Percentiles rank a stretch among this genome's conserved stretches.
These are phyloP conservation scores for Ellobius talpinus DNA, from an alignment of 2,113 vertebrate genomes.

Conservation along the genomic window DNA sequence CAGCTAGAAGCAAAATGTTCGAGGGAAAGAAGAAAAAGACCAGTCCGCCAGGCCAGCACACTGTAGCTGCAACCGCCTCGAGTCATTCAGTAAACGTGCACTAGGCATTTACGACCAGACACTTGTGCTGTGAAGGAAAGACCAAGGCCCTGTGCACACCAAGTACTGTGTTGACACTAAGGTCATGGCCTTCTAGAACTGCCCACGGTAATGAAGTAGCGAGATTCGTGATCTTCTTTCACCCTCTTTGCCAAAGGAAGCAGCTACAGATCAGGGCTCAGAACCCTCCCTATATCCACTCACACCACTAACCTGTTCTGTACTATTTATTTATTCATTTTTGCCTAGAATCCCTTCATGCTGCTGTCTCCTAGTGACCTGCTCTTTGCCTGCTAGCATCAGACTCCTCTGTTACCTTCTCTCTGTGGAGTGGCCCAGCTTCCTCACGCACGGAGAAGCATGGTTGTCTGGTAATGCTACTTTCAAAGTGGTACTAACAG, in stretches of 20 bases:
- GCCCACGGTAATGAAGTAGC: background rate
- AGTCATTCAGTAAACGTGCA: background rate
- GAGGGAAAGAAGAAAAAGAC: background rate
- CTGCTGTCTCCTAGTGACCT: background rate
- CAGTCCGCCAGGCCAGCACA: background rate
- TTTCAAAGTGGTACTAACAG: background rate
- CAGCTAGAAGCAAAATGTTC: background rate
- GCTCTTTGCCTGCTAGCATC: too few species aligned
- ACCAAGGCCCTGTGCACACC: background rate
- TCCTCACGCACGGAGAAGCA: background rate
- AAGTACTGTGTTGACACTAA: too few species aligned
- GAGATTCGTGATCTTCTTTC: background rate
- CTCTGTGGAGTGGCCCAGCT: background rate
- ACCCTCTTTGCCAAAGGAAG: background rate
- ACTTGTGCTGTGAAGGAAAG: too few species aligned
- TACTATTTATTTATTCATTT: background rate
- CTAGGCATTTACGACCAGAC: background rate
- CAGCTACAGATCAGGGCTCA: background rate
- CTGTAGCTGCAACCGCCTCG: background rate
- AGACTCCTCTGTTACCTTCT: background rate
- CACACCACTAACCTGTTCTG: background rate
- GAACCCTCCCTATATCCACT: too few species aligned
- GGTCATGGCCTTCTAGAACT: background rate
- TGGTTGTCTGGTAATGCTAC: background rate
- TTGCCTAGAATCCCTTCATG: background rate